Evolutionary conservation across 1,140 invertebrate species (phyloP), one percentile per base, ranked within the genome.

Genomic region (Psilanteris sp.): DNA sequence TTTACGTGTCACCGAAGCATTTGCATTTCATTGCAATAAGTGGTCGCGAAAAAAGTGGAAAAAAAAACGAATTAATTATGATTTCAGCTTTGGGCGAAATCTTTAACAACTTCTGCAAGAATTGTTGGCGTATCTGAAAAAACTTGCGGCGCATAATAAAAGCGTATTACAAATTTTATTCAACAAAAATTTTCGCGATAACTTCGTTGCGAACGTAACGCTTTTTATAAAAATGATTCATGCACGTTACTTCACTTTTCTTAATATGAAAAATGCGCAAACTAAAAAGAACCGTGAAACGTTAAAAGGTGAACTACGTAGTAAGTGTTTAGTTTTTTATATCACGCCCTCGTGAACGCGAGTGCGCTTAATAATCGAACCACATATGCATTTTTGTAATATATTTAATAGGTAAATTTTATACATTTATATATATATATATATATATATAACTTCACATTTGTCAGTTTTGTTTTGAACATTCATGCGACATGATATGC

Each of bases 351-450:
- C n/a, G n/a, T n/a, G n/a, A 41, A n/a, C n/a, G 18, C 18, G 55
- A 29, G 39, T 50, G 39, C 16, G 55, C 13, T 37, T 37, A 71
- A 46, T 43, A 54, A 62, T 32, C 10, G 10, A 32, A n/a, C 9
- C 46, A 4, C 11, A 31, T 37, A 39, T 50, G 54, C 43, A 27
- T 54, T 74, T 74, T 74, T 77, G 55, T 72, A 74, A 79, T 85
- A 81, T 85, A 85, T 85, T 85, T 84, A 74, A 82, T 85, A 85
- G 79, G 72, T 84, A 79, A 83, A 84, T 85, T 85, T 85, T 67
- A 82, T 86, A 86, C 85, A 85, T 83, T 84, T 80, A 86, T 83
- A 81, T 46, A 64, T 39, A n/a, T 67, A 82, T 86, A 86, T 84
- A 85, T 83, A 83, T 80, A 86, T 83, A 81, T 46, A 64, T 39